Base-by-base conservation (phyloP, 2,797 vertebrate genomes). In the Sandelia bainsii region DNA sequence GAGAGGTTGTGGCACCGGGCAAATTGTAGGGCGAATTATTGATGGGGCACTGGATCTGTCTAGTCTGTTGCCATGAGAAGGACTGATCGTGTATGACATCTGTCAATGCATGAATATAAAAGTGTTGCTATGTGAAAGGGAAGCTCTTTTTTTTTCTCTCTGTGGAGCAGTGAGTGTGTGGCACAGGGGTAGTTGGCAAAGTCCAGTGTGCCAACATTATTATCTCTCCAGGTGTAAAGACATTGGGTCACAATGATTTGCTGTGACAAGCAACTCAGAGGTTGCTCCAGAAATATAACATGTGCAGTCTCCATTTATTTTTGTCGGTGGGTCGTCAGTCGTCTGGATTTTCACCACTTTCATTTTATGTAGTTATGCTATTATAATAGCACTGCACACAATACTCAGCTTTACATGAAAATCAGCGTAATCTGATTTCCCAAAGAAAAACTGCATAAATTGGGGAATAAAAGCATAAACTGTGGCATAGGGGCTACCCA, bases 21-120 rank as follows among this genome's bases (percentile, higher is more conserved):
- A 84, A 75, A 86, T 71, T 64, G 78, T 67, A 63, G 65, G 72
- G 44, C 85, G 80, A 84, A 92, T 93, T 91, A 89, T 86, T 89
- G 79, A 90, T 87, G 81, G 83, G 52, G 72, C 72, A 64, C 61
- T 22, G 66, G 76, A 58, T 77, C 57, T 40, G 70, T 80, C 79
- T 62, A 77, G 46, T 72, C 63, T 20, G 69, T 76, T 50, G 60
- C 73, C 62, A 44, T 34, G 3, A 14, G 17, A 32, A 69, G 20
- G 34, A 32, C 19, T 62, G 76, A 81, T 86, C 40, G 13, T 39
- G 50, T 73, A 19, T 67, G 81, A 86, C 81, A 79, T 75, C 66
- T 50, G 50, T 80, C 68, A 63, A 34, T 70, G 61, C 7, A 16
- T 73, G 75, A 87, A 84, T 84, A 17, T 50, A 53, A 22, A 29